These are phyloP conservation scores for Psilanteris sp. DNA, from an alignment of 1,140 invertebrate species.

Conservation along the genomic window DNA sequence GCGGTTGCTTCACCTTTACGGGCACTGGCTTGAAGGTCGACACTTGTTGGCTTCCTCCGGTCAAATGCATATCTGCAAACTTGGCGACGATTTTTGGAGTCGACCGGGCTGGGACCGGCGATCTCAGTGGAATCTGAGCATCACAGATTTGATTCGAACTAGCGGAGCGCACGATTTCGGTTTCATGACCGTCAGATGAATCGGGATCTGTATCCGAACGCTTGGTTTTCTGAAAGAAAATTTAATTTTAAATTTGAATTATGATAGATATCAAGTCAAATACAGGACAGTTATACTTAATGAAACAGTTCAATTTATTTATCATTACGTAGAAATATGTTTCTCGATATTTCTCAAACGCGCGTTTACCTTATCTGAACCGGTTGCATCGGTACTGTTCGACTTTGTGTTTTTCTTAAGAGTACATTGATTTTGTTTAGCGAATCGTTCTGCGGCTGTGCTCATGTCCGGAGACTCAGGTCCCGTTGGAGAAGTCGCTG, in stretches of 20 bases:
- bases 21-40: slow-evolving; percentile 81
- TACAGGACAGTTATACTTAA: too few relatives aligned
- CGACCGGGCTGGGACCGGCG: slow-evolving; percentile 81
- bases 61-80: slow-evolving; percentile 82
- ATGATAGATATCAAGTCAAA: too few relatives aligned
- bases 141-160: slow-evolving; percentile 74
- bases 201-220: slow-evolving; percentile 65
- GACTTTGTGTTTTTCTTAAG: slow-evolving; percentile 87
- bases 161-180: slow-evolving; percentile 71
- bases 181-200: slow-evolving; percentile 47
- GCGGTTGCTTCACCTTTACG: slow-evolving; percentile 85
- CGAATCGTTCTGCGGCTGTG: slow-evolving; percentile 87
- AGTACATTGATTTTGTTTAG: slow-evolving; percentile 89
- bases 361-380: slow-evolving; percentile 36
- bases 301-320: too few relatives aligned
- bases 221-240: slow-evolving; percentile 48
- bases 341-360: not conserved
- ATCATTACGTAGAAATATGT: too few relatives aligned
- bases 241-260: too few relatives aligned
- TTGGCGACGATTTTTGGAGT: slow-evolving; percentile 82
- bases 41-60: slow-evolving; percentile 78
- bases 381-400: slow-evolving; percentile 38
- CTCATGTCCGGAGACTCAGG: slow-evolving; percentile 85
- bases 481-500: slow-evolving; percentile 72
- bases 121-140: slow-evolving; percentile 62